Base-by-base conservation (phyloP, 2,797 vertebrate genomes). In the Microctenopoma steveboyesi region DNA sequence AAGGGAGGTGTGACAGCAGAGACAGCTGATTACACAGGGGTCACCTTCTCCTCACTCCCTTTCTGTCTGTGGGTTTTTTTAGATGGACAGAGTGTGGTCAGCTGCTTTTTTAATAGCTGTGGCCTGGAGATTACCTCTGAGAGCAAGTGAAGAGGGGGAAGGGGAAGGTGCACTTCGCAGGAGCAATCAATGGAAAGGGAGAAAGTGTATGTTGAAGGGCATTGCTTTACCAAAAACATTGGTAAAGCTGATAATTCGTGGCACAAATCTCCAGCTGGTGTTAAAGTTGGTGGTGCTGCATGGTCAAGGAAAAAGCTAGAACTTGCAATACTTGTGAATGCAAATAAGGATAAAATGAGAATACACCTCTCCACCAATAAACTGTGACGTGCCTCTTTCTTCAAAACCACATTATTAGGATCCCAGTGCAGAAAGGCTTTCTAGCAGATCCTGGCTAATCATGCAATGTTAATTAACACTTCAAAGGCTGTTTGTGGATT, bases 401-500 rank as follows among this genome's bases (percentile, higher is more conserved):
- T 81, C 56, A 82, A 62, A 68, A 52, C 16, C 10, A 46, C 62
- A 49, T 64, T 61, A 8, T 64, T 53, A 30, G 47, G 46, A 27
- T 45, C 27, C 4, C 46, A 27, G 69, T 45, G 50, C 79, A 69
- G 64, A 62, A 73, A 5, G 5, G 69, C 65, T 76, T 78, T 80
- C 45, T 59, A 37, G 61, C 73, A 85, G 76, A 88, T 83, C 58
- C 54, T 64, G 43, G 39, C 55, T 77, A 45, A 77, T 61, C 68
- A 58, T 60, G 54, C 28, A 60, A 64, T 54, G 61, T 70, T 71
- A 53, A 64, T n/a, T 11, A 43, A 39, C 30, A 62, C 70, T 72
- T 78, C 64, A 68, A 81, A 86, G 50, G 58, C 52, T 74, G 54
- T 73, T 84, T 76, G 73, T 53, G 73, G 71, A 81, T 68, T 68